phyloP scores from a whole-genome alignment of 2,113 vertebrate genomes.

The Micromys minutus region DNA sequence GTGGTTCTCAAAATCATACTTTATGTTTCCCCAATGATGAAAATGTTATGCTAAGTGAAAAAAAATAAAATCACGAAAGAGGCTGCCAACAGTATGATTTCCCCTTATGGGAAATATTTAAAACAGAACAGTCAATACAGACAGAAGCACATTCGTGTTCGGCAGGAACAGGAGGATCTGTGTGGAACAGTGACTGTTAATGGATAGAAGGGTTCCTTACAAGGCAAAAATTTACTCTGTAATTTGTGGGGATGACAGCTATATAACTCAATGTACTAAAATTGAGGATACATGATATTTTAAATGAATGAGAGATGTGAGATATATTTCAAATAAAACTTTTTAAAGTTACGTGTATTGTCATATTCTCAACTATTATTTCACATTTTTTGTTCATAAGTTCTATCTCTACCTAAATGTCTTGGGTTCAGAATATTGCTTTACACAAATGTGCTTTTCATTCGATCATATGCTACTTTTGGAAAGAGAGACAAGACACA shows the following conservation, averaged over 20 bases:
- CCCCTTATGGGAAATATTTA: neutral
- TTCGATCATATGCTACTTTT: neutral
- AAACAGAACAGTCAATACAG: neutral
- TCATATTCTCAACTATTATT: neutral
- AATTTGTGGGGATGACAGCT: neutral
- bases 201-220: neutral
- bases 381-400: neutral
- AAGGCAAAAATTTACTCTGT: neutral
- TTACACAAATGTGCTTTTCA: slow-evolving; percentile 34
- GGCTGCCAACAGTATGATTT: neutral
- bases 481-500: slow-evolving; percentile 12
- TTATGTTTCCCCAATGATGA: slow-evolving; percentile 17
- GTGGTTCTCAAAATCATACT: neutral
- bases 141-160: neutral
- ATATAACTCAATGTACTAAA: slow-evolving; percentile 21
- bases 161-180: neutral
- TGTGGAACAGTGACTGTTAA: neutral
- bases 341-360: neutral
- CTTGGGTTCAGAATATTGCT: slow-evolving; percentile 25
- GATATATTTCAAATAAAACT: slow-evolving; percentile 31
- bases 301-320: neutral
- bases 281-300: neutral
- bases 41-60: slow-evolving; percentile 4
- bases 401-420: slow-evolving; percentile 14
- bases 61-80: slow-evolving; percentile 28